These are phyloP conservation scores for Aphelocoma californica DNA, from an alignment of 2,797 vertebrate species.

Conservation along the genomic window DNA sequence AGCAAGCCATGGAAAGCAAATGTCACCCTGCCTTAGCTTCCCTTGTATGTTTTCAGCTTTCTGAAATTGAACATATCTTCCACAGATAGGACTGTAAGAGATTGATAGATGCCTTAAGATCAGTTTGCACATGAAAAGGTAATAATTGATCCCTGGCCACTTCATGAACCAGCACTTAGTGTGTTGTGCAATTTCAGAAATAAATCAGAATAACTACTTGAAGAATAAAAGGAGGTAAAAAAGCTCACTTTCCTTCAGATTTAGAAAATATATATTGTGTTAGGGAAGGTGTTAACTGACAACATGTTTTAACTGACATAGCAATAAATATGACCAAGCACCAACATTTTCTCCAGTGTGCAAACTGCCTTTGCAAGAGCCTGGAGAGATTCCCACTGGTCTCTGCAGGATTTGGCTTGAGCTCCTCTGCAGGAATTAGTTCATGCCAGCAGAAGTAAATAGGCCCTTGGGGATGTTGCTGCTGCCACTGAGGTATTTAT, in stretches of 20 bases:
- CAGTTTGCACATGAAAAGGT: neutral
- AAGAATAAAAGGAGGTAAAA: constrained; percentile 19
- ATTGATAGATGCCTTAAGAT: neutral
- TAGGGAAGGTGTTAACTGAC: constrained; percentile 48
- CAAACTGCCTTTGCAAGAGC: constrained; percentile 24
- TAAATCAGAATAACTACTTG: constrained; percentile 26
- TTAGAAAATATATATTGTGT: constrained; percentile 27
- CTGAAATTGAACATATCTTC: neutral
- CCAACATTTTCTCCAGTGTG: neutral
- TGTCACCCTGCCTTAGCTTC: neutral
- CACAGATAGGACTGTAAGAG: neutral
- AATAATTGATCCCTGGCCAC: constrained; percentile 33
- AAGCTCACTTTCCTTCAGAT: neutral
- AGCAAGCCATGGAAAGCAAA: neutral
- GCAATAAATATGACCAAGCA: constrained; percentile 46
- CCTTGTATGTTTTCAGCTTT: neutral
- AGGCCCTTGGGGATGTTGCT: constrained; percentile 12
- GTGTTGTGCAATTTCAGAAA: neutral
- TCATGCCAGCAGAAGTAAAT: constrained; percentile 34
- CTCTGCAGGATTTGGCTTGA: constrained; percentile 60
- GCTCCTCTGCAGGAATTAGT: constrained; percentile 47
- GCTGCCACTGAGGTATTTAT: constrained; percentile 35
- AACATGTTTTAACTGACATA: constrained; percentile 33
- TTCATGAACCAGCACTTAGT: neutral
- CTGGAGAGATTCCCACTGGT: constrained; percentile 2